Conservation (phyloP, 2,797 vertebrate genomes). For the Rhynchotus rufescens region DNA sequence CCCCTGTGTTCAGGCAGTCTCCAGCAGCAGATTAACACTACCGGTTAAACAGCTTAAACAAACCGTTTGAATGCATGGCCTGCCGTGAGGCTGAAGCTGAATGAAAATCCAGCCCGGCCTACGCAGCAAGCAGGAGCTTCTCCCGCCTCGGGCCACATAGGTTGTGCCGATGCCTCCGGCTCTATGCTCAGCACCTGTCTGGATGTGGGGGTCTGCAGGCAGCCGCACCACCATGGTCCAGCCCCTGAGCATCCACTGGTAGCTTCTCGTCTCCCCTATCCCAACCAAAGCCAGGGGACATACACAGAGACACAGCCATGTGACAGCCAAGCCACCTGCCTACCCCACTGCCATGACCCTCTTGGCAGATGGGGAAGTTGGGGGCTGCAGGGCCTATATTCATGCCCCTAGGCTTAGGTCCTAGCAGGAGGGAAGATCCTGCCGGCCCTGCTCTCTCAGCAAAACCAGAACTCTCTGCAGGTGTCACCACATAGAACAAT, state of each 20-base stretch:
- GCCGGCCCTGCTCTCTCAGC: too few species aligned
- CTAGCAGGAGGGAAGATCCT: too few species aligned
- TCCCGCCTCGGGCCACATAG: neutral
- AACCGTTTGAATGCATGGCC: neutral
- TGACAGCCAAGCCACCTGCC: neutral
- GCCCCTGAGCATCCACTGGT: neutral
- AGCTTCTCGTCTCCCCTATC: accelerated
- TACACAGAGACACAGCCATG: neutral
- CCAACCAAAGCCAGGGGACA: accelerated
- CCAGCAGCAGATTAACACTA: neutral
- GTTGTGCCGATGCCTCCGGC: accelerated
- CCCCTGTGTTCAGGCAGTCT: neutral
- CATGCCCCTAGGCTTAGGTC: too few species aligned
- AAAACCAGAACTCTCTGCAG: too few species aligned
- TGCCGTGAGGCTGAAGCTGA: neutral
- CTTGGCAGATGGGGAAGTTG: accelerated
- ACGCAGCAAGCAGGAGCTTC: neutral
- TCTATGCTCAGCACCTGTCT: neutral
- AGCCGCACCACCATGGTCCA: neutral
- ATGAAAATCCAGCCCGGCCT: neutral
- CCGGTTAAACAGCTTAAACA: neutral
- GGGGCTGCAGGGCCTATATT: neutral
- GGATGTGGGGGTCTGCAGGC: neutral
- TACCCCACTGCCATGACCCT: accelerated
- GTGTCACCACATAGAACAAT: too few species aligned